Evolutionary conservation across 2,797 vertebrate species (phyloP).

Genomic region (Anas bahamensis): DNA sequence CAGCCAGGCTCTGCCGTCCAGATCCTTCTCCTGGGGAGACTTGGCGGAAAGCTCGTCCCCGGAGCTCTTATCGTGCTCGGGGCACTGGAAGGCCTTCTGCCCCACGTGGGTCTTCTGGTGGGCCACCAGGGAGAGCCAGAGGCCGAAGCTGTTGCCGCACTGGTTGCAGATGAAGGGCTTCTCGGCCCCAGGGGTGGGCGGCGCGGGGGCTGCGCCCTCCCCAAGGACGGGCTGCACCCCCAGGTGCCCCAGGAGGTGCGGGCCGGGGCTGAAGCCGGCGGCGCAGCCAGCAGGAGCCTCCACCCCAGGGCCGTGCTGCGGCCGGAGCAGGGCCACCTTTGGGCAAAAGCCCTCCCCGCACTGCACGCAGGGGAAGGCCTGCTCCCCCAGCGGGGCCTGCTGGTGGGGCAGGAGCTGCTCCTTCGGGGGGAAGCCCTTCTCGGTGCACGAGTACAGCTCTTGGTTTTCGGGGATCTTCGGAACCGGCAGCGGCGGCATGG

Average conservation of each 20-base stretch:
- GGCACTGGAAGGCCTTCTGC: not conserved
- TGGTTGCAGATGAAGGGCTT: conserved; percentile 52
- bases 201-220: accelerated
- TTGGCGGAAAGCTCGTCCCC: not conserved
- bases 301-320: accelerated
- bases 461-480: not conserved
- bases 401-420: not conserved
- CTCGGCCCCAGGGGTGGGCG: not conserved
- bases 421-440: not conserved
- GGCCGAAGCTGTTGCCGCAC: conserved; percentile 40
- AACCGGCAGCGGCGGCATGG: not conserved
- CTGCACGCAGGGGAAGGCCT: not conserved
- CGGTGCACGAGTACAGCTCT: not conserved
- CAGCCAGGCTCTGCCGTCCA: not conserved
- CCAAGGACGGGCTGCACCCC: not conserved
- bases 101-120: conserved; percentile 13
- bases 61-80: not conserved
- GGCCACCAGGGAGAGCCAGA: conserved; percentile 26
- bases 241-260: not conserved
- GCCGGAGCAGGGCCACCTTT: not conserved
- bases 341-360: conserved; percentile 17
- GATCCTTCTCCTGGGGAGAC: not conserved
- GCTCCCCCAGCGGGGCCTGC: not conserved
- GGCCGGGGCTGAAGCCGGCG: not conserved
- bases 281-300: accelerated